Conservation (phyloP, 2,113 vertebrate species). For the Leuciscus idus region DNA sequence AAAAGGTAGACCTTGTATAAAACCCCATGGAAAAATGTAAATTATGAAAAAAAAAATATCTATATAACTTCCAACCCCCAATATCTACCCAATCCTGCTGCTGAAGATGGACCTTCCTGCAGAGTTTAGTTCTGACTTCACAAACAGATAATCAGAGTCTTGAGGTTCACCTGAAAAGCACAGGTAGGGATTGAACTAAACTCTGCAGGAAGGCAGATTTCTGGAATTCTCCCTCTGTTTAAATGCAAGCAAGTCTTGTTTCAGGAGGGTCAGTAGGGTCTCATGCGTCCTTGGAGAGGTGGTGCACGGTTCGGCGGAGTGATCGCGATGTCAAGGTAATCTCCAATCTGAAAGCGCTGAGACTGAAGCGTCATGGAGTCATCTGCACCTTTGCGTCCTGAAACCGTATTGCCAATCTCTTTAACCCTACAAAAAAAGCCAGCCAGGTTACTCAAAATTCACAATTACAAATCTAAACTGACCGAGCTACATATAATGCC, state of each 20-base stretch:
- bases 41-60: not conserved
- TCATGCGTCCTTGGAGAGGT: slow-evolving; percentile 87
- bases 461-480: not conserved
- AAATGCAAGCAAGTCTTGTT: not conserved
- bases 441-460: not conserved
- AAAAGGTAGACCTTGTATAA: slow-evolving; percentile 36
- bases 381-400: slow-evolving; percentile 92
- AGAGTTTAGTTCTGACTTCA: not conserved
- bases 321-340: slow-evolving; percentile 96
- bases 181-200: not conserved
- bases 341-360: slow-evolving; percentile 97
- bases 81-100: not conserved
- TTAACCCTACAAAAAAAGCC: slow-evolving; percentile 80
- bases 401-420: slow-evolving; percentile 94
- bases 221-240: not conserved
- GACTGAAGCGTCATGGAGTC: slow-evolving; percentile 97
- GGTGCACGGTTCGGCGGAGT: slow-evolving; percentile 93
- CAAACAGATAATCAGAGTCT: not conserved
- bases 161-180: not conserved
- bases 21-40: slow-evolving; percentile 2
- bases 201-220: not conserved
- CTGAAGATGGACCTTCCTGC: not conserved
- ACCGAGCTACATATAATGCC: not conserved
- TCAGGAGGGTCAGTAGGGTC: slow-evolving; percentile 93
- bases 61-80: not conserved